phyloP scores from a whole-genome alignment of 2,113 vertebrate genomes.

The Chamaea fasciata region DNA sequence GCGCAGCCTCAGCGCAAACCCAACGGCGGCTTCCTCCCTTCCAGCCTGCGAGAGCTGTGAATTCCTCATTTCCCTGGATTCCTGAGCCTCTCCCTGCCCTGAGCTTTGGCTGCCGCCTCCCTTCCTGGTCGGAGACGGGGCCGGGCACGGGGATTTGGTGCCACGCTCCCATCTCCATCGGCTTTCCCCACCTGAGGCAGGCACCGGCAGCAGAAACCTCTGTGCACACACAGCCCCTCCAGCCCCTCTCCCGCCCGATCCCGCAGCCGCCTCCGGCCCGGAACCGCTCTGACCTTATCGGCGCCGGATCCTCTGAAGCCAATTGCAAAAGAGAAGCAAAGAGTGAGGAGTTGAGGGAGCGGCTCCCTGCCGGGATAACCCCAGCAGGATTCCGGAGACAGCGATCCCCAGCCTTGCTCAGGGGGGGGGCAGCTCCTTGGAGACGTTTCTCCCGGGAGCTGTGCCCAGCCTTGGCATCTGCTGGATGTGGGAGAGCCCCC shows the following conservation, averaged over 20 bases:
- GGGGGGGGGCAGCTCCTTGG: neutral
- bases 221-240: neutral
- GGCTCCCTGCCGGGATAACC: neutral
- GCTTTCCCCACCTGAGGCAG: neutral
- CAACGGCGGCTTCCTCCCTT: neutral
- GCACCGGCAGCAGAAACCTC: conserved; percentile 28
- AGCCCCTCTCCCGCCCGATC: neutral
- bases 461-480: neutral
- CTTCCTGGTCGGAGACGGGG: neutral
- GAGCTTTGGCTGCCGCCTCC: neutral
- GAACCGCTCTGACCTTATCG: conserved; percentile 67
- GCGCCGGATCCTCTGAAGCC: conserved; percentile 74
- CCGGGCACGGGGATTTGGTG: accelerated
- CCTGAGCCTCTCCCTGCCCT: neutral
- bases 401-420: accelerated
- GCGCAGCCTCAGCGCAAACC: accelerated
- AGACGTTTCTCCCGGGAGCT: accelerated
- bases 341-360: conserved; percentile 44
- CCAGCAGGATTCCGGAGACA: neutral
- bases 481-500: neutral
- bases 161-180: neutral
- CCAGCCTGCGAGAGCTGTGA: neutral
- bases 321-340: conserved; percentile 76
- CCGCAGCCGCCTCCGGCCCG: neutral
- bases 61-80: neutral